phyloP scores from a whole-genome alignment of 2,113 vertebrate genomes.

The Salvator merianae region DNA sequence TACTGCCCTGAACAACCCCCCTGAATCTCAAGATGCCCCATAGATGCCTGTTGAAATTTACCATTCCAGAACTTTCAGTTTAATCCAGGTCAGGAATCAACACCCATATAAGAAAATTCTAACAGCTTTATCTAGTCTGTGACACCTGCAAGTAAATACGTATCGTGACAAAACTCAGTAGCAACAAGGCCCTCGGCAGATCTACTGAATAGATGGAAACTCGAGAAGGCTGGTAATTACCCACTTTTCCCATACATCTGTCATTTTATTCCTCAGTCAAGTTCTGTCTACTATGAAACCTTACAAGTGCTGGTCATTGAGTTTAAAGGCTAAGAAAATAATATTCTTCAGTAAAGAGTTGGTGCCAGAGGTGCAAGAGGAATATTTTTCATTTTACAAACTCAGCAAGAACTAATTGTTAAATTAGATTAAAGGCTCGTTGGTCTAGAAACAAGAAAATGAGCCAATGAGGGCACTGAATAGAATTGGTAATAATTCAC shows the following conservation, averaged over 20 bases:
- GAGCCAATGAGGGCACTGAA: background rate
- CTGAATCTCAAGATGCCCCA: no score
- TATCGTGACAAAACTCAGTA: background rate
- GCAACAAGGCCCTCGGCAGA: background rate
- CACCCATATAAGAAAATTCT: background rate
- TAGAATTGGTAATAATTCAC: background rate
- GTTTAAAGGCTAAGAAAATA: background rate
- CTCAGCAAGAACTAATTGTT: constrained; percentile 4
- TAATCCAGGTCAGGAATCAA: background rate
- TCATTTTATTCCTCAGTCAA: background rate
- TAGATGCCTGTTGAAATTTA: background rate
- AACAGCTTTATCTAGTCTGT: background rate
- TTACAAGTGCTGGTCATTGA: background rate
- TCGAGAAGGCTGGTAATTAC: background rate
- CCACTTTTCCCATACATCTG: no score
- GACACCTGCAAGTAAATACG: background rate
- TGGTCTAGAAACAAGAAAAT: background rate
- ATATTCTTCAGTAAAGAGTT: background rate
- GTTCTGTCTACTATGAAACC: background rate
- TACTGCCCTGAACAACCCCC: background rate
- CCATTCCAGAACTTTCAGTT: background rate
- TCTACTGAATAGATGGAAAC: background rate
- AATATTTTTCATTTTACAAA: background rate
- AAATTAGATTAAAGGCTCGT: background rate
- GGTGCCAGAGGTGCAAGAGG: background rate